Conservation (phyloP, 2,797 vertebrate genomes). For the Glossophaga mutica region DNA sequence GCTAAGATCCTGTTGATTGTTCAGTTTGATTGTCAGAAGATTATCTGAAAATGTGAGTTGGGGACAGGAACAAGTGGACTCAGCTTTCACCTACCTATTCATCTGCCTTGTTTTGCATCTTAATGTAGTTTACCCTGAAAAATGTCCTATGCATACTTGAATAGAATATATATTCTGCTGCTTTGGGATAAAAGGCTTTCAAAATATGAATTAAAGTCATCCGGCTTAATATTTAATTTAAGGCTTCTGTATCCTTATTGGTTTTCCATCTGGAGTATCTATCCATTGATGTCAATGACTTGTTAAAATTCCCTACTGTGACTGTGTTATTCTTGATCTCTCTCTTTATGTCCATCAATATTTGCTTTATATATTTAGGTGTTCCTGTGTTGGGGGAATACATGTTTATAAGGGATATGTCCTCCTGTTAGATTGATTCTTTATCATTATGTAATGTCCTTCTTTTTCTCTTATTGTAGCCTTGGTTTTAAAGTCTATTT, state of each 20-base stretch:
- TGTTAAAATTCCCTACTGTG: neutral
- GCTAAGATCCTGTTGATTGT: too few species aligned
- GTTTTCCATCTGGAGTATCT: neutral
- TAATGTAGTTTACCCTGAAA: neutral
- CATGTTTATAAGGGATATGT: neutral
- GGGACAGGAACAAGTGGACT: too few species aligned
- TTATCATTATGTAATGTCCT: neutral
- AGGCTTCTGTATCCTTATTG: neutral
- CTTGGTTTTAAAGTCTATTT: neutral
- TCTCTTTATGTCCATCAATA: neutral
- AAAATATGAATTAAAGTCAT: neutral
- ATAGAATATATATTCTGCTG: neutral
- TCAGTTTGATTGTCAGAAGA: too few species aligned
- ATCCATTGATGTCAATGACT: neutral
- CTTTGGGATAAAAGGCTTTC: too few species aligned
- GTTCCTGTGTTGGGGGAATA: neutral
- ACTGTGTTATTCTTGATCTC: neutral
- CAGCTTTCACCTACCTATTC: too few species aligned
- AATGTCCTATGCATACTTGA: neutral
- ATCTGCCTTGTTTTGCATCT: neutral
- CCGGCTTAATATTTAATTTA: neutral
- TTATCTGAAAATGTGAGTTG: too few species aligned
- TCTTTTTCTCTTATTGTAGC: neutral
- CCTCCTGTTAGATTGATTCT: neutral
- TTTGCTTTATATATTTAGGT: neutral